Evolutionary conservation across 2,113 vertebrate genomes (phyloP).

Genomic region (Daboia siamensis): DNA sequence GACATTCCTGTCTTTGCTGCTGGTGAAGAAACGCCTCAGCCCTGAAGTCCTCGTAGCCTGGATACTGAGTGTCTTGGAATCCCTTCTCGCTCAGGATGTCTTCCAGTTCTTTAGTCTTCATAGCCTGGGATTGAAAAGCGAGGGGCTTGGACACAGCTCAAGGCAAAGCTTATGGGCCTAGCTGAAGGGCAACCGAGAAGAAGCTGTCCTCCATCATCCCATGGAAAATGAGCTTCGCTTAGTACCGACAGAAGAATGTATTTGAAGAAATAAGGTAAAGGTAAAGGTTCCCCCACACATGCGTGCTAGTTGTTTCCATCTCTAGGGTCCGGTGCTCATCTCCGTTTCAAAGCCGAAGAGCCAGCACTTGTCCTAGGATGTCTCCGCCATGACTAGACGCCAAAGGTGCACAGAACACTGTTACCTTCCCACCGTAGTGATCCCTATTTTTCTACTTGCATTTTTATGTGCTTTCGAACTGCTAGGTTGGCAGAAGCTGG

Average conservation of each 20-base stretch:
- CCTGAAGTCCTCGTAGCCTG: conserved; percentile 88
- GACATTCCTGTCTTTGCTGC: conserved; percentile 81
- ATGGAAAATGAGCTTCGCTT: background rate
- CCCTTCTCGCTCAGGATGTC: conserved; percentile 51
- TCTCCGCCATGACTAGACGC: no score
- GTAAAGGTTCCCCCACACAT: no score
- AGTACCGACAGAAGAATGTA: background rate
- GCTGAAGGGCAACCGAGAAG: background rate
- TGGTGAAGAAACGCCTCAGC: conserved; percentile 88
- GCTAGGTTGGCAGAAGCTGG: no score
- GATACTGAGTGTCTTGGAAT: conserved; percentile 87
- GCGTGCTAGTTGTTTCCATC: no score
- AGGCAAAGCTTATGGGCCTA: background rate
- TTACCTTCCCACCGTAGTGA: no score
- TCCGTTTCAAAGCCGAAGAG: no score
- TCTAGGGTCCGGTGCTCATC: no score
- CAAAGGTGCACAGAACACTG: no score
- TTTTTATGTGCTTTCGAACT: no score
- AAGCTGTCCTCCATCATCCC: background rate
- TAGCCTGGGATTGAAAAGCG: conserved; percentile 55
- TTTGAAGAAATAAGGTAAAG: background rate
- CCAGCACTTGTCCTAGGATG: no score
- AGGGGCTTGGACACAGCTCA: background rate
- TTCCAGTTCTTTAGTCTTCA: conserved; percentile 70
- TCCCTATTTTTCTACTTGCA: no score